Percentiles rank a stretch among this genome's conserved stretches.
phyloP scores from a whole-genome alignment of 2,797 vertebrate genomes.

The Babyrousa celebensis region DNA sequence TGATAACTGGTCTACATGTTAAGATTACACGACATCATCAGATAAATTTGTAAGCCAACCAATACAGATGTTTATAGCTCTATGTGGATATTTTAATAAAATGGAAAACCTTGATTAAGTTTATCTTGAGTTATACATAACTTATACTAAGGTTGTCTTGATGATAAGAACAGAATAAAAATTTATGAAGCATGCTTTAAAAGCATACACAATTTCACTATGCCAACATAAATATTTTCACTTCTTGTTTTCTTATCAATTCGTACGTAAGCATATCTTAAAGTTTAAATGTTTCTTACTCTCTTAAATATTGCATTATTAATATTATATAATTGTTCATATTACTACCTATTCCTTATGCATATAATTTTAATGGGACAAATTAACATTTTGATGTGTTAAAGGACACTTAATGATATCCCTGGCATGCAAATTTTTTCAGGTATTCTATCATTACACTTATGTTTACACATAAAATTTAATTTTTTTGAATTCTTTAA shows the following conservation, averaged over 20 bases:
- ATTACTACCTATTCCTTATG: neutral
- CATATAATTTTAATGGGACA: neutral
- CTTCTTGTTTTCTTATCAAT: neutral
- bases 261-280: neutral
- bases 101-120: neutral
- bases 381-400: slow-evolving; percentile 3
- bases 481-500: neutral
- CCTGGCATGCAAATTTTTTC: neutral
- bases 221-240: neutral
- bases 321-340: neutral
- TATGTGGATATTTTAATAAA: neutral
- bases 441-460: neutral
- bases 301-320: neutral
- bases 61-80: neutral
- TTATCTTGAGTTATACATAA: neutral
- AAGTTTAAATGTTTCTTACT: neutral
- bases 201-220: neutral
- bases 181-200: neutral
- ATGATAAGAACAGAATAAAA: neutral
- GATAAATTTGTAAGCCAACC: neutral
- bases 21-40: neutral
- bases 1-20: neutral
- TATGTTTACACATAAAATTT: neutral
- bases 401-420: neutral
- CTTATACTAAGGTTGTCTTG: neutral